These are phyloP conservation scores for Atopsyche davidsoni DNA, from an alignment of 1,140 invertebrate genomes.

Conservation along the genomic window DNA sequence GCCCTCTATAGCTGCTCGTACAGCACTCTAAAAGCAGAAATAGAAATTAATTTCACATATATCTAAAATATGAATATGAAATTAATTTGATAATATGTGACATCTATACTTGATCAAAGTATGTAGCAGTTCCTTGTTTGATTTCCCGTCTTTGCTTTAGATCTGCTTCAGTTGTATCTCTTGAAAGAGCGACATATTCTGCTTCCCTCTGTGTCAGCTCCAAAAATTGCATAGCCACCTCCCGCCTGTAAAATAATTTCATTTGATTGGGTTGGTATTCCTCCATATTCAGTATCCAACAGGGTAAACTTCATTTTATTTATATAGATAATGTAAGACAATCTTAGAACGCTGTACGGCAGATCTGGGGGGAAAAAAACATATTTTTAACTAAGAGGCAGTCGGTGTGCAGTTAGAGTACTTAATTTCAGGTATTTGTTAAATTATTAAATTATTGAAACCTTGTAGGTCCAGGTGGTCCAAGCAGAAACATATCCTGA, in stretches of 20 bases:
- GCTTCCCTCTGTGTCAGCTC: constrained; percentile 84
- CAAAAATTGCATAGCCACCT: constrained; percentile 79
- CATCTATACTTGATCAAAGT: constrained; percentile 90
- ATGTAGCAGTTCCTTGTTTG: constrained; percentile 74
- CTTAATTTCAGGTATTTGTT: no score
- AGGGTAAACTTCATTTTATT: no score
- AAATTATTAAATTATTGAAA: constrained; percentile 23
- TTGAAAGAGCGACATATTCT: constrained; percentile 88
- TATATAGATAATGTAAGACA: no score
- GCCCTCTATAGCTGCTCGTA: constrained; percentile 82
- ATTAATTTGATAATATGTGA: neutral
- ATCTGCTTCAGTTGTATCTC: constrained; percentile 95
- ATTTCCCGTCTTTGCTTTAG: constrained; percentile 95
- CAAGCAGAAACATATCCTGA: constrained; percentile 94
- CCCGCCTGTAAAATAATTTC: constrained; percentile 41
- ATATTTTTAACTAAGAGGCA: no score
- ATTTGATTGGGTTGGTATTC: no score
- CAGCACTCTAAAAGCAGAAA: constrained; percentile 63
- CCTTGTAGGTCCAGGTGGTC: constrained; percentile 76
- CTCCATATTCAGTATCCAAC: no score
- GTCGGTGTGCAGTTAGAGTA: no score
- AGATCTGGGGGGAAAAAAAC: no score
- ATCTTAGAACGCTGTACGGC: no score
- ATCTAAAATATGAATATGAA: neutral
- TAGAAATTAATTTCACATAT: constrained; percentile 2